Evolutionary conservation across 2,797 vertebrate genomes (phyloP).

Genomic region (Anguilla megastoma): DNA sequence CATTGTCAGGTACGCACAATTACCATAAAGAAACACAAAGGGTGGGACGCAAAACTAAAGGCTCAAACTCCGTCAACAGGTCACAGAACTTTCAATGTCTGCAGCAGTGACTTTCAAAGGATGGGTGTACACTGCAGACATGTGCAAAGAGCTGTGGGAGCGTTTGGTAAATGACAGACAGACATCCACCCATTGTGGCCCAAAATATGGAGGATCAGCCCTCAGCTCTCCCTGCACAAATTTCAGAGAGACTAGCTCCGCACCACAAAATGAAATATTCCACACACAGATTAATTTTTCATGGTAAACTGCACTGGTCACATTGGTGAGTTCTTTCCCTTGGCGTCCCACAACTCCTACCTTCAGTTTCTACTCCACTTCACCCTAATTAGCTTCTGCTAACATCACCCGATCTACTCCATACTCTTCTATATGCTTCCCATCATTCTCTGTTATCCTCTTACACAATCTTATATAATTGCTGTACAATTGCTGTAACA

Average conservation of each 20-base stretch:
- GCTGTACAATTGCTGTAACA: background rate
- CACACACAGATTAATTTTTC: background rate
- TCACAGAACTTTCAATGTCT: background rate
- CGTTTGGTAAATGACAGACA: constrained; percentile 27
- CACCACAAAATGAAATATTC: background rate
- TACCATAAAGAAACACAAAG: background rate
- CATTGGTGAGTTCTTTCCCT: background rate
- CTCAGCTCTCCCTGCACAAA: constrained; percentile 9
- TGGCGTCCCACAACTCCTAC: background rate
- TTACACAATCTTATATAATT: background rate
- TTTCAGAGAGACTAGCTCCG: background rate
- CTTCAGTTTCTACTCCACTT: background rate
- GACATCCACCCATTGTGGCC: background rate
- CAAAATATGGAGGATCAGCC: background rate
- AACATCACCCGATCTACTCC: background rate
- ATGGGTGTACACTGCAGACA: background rate
- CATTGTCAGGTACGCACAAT: background rate
- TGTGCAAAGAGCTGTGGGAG: background rate
- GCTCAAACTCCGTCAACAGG: background rate
- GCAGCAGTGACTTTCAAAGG: background rate
- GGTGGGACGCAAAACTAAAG: background rate
- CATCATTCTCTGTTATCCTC: background rate
- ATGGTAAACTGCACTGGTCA: background rate
- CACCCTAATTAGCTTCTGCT: background rate
- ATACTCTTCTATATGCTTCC: background rate